Conservation (phyloP, 2,797 vertebrate species). For the Mormyrops attenuatus region DNA sequence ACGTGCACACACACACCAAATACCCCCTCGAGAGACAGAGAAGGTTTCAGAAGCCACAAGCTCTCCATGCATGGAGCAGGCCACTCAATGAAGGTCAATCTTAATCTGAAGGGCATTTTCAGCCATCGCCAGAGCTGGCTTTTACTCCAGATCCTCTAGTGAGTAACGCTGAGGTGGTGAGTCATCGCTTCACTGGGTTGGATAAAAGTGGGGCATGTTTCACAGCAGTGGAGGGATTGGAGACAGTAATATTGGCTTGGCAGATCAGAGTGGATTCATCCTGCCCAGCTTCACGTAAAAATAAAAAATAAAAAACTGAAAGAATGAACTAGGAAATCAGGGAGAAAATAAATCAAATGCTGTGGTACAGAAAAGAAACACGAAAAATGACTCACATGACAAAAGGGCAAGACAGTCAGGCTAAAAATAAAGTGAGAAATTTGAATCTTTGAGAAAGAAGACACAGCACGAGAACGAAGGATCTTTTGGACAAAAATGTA, state of each 20-base stretch:
- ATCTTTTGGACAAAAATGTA: neutral
- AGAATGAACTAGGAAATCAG: neutral
- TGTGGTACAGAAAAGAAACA: neutral
- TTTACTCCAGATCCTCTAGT: neutral
- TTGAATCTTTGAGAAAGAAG: neutral
- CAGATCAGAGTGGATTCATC: neutral
- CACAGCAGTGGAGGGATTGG: neutral
- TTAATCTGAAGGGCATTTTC: neutral
- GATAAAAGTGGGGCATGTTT: conserved; percentile 5
- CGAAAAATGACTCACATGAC: neutral
- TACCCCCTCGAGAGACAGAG: neutral
- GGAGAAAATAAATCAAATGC: neutral
- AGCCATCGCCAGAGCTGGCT: neutral
- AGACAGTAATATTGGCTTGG: neutral
- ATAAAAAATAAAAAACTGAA: neutral
- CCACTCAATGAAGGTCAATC: neutral
- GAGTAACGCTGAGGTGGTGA: neutral
- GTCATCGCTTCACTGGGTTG: conserved; percentile 1
- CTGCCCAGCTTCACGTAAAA: neutral
- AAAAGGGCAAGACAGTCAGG: neutral
- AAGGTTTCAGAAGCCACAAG: neutral
- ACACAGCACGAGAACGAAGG: neutral
- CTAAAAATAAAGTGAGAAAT: neutral
- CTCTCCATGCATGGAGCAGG: neutral
- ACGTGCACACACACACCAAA: neutral